Conservation (phyloP, 1,140 invertebrate genomes). For the Ylistrum balloti region DNA sequence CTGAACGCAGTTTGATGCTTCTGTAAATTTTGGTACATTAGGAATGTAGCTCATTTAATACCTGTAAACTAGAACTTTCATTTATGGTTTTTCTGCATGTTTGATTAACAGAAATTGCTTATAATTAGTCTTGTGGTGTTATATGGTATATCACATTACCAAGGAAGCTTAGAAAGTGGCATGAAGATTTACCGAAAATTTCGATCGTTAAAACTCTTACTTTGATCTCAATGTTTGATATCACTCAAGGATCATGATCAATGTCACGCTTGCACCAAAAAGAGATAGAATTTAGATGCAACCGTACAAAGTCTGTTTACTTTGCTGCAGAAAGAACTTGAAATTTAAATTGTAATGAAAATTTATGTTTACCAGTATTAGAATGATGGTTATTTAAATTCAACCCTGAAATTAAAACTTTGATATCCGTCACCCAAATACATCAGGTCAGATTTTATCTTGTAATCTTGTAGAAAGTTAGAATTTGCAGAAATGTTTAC, state of each 20-base stretch:
- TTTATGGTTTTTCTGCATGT: background rate
- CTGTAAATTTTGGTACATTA: background rate
- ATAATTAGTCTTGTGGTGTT: background rate
- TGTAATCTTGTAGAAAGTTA: background rate
- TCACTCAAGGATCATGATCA: conserved; percentile 24
- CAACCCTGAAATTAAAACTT: background rate
- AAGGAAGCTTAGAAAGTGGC: background rate
- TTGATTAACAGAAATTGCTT: conserved; percentile 18
- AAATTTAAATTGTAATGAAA: background rate
- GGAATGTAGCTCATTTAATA: background rate
- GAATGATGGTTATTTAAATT: background rate
- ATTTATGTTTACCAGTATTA: background rate
- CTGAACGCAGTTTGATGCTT: background rate
- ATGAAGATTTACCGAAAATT: conserved; percentile 8
- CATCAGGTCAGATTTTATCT: background rate
- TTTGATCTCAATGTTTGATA: background rate
- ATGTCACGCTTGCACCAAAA: background rate
- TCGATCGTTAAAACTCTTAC: conserved; percentile 18
- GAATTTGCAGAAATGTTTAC: background rate
- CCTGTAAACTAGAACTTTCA: background rate
- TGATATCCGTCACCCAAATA: background rate
- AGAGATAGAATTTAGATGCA: background rate
- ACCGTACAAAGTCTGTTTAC: background rate
- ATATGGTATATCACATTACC: background rate
- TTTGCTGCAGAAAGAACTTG: background rate